Conservation (phyloP, 1,140 invertebrate species). For the Oedothorax gibbosus region DNA sequence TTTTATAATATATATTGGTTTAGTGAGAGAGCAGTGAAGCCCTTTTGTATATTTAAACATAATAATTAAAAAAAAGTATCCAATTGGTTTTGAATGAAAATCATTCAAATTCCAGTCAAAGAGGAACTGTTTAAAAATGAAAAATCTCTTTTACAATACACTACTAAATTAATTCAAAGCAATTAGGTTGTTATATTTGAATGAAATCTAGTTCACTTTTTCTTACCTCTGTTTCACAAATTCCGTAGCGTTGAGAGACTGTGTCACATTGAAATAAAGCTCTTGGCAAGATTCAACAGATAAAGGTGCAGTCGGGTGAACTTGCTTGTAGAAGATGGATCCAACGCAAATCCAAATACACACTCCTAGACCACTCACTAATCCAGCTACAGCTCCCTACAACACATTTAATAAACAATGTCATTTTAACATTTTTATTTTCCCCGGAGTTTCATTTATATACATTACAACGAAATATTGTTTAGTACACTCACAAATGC, state of each 20-base stretch:
- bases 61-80: too few relatives aligned
- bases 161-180: too few relatives aligned
- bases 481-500: slow-evolving; percentile 70
- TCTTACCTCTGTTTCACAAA: too few relatives aligned
- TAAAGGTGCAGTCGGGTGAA: slow-evolving; percentile 69
- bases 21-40: too few relatives aligned
- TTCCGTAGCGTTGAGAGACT: background rate
- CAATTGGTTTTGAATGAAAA: too few relatives aligned
- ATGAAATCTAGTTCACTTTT: too few relatives aligned
- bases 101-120: too few relatives aligned
- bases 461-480: background rate
- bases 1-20: too few relatives aligned
- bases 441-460: background rate
- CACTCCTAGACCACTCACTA: slow-evolving; percentile 76
- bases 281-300: slow-evolving; percentile 76
- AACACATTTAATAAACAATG: background rate
- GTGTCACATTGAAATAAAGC: slow-evolving; percentile 41
- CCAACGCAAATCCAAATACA: slow-evolving; percentile 87
- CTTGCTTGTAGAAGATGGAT: slow-evolving; percentile 67
- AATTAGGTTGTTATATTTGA: too few relatives aligned
- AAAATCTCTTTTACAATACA: too few relatives aligned
- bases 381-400: slow-evolving; percentile 82
- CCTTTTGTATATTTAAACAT: too few relatives aligned
- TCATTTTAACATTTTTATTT: background rate
- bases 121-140: too few relatives aligned